Base-by-base conservation (phyloP, 2,797 vertebrate genomes). In the Trachurus trachurus region DNA sequence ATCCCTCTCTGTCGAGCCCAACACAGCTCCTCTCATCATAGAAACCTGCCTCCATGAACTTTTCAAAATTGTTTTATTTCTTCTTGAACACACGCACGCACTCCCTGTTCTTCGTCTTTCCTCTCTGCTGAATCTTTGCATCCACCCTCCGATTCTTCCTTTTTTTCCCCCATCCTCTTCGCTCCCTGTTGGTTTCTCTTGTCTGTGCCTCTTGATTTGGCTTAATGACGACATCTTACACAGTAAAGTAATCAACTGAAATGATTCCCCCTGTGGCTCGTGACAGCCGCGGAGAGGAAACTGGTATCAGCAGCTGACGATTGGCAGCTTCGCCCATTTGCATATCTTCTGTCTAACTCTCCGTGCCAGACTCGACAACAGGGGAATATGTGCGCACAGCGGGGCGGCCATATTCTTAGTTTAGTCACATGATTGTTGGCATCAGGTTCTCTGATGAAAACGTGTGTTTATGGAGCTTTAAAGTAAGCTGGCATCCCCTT, bases 191-290 rank as follows among this genome's bases (percentile, higher is more conserved):
- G 80, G 60, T 68, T 83, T 75, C 64, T 72, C 73, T 78, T 67
- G 71, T 83, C 72, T 82, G 74, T 8, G 26, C 56, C 79, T 83
- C 80, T 82, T 86, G 81, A 88, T 89, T 88, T 83, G 71, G 52
- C 80, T 85, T 88, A 87, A 92, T 90, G 89, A 91, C 75, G 64
- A 87, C 80, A 86, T 92, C 76, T 89, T 78, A 84, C 82, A 88
- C 86, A 74, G 84, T 84, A 71, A 58, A 73, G 79, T 90, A 90
- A 93, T 92, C 90, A 91, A 79, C 45, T 53, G 45, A 86, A 87
- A 83, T 62, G 83, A 89, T 81, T 89, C 86, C 81, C 78, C 81
- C 87, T 1, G 73, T 2, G 65, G 83, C 80, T 86, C 8, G 9
- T 73, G 81, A 79, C 80, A 81, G 83, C 72, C 71, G 47, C 78